Evolutionary conservation across 1,140 invertebrate genomes (phyloP).

Genomic region (Atopsyche davidsoni): DNA sequence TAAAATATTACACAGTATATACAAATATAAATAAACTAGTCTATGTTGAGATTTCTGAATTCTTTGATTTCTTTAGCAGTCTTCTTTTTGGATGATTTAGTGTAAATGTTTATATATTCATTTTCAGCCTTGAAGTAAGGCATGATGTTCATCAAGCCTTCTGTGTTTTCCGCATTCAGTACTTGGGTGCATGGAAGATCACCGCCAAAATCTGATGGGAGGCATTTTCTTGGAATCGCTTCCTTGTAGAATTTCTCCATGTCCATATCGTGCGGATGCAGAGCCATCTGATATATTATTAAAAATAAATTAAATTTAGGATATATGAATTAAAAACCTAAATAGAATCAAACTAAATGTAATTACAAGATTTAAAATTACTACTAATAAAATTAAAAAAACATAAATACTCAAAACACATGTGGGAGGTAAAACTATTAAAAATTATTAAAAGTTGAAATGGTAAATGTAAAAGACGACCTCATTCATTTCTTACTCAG

Average conservation of each 20-base stretch:
- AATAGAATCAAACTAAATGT: constrained; percentile 35
- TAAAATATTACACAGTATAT: no score
- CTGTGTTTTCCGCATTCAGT: constrained; percentile 40
- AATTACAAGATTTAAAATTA: constrained; percentile 38
- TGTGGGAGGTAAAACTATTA: constrained; percentile 37
- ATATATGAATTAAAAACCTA: constrained; percentile 38
- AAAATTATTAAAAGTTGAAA: no score
- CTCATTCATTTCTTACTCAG: no score
- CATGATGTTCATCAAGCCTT: constrained; percentile 35
- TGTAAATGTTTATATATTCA: constrained; percentile 12
- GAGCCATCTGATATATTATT: constrained; percentile 43
- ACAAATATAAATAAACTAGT: constrained; percentile 12
- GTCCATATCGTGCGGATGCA: constrained; percentile 41
- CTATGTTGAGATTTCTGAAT: constrained; percentile 26
- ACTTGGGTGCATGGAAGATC: constrained; percentile 38
- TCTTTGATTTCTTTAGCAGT: constrained; percentile 13
- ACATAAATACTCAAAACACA: constrained; percentile 37
- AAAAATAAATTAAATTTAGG: constrained; percentile 38
- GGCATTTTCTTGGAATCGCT: constrained; percentile 35
- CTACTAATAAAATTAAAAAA: no score
- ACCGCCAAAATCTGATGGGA: constrained; percentile 42
- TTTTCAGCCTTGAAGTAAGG: constrained; percentile 37
- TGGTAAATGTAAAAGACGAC: no score
- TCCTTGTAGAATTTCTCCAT: constrained; percentile 42
- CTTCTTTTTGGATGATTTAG: constrained; percentile 28